Conservation (phyloP, 2,888 invertebrate species). For the Odontomyia ornata region DNA sequence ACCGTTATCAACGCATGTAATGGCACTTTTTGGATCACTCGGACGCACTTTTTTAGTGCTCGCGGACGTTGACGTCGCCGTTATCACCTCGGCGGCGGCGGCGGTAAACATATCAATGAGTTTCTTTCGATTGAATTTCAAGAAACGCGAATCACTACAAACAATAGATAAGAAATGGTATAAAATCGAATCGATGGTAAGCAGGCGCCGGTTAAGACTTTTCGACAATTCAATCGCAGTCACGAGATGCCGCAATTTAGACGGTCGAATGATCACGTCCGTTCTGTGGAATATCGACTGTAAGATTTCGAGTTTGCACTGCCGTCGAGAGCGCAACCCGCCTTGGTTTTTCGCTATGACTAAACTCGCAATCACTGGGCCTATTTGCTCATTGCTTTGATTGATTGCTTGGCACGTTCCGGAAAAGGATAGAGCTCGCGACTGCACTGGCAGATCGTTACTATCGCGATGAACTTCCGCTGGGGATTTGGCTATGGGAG, state of each 20-base stretch:
- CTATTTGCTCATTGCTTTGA: neutral
- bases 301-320: constrained; percentile 9
- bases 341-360: neutral
- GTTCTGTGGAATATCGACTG: neutral
- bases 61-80: neutral
- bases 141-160: neutral
- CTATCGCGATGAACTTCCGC: neutral
- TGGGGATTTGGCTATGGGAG: neutral
- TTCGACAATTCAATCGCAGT: constrained; percentile 20
- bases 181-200: neutral
- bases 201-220: constrained; percentile 1
- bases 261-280: neutral
- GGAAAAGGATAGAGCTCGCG: neutral
- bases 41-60: neutral
- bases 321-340: neutral
- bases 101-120: constrained; percentile 6
- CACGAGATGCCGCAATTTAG: constrained; percentile 14
- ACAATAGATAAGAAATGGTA: constrained; percentile 4
- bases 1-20: constrained; percentile 14
- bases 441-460: neutral
- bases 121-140: neutral
- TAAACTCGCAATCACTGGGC: neutral
- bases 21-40: constrained; percentile 2
- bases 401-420: neutral
- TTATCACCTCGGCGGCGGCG: neutral